phyloP scores from a whole-genome alignment of 2,888 invertebrate species.

The Petrophora chlorosata region DNA sequence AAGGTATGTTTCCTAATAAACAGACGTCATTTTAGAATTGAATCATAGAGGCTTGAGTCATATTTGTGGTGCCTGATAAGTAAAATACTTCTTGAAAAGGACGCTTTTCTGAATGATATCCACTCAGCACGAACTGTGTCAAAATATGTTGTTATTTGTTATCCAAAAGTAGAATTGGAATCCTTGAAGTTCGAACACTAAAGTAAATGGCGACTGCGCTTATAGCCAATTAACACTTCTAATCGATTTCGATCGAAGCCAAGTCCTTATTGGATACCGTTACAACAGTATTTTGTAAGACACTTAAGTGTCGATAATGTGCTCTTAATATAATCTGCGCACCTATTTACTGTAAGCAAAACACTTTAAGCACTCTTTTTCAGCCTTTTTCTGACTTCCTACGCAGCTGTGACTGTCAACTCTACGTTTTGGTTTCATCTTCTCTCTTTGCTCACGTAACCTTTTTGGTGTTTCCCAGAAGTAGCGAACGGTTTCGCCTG shows the following conservation, averaged over 20 bases:
- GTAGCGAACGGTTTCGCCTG: constrained; percentile 95
- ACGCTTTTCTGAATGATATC: too few relatives aligned
- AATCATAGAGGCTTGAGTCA: too few relatives aligned
- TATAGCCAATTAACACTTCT: constrained; percentile 23
- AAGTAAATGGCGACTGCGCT: constrained; percentile 20
- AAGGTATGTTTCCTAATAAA: constrained; percentile 85
- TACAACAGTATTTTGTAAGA: constrained; percentile 8
- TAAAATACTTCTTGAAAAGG: too few relatives aligned
- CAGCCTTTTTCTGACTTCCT: constrained; percentile 44
- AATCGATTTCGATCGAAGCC: constrained; percentile 22
- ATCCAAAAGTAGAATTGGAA: constrained; percentile 12
- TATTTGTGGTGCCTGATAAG: too few relatives aligned
- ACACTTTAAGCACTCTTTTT: constrained; percentile 31
- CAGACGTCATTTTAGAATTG: too few relatives aligned
- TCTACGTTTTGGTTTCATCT: constrained; percentile 56
- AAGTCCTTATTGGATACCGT: constrained; percentile 19
- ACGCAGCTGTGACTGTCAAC: constrained; percentile 43
- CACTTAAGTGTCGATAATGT: constrained; percentile 6
- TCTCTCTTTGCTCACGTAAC: constrained; percentile 61
- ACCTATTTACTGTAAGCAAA: constrained; percentile 20
- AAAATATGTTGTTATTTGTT: too few relatives aligned
- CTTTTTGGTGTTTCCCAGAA: constrained; percentile 85
- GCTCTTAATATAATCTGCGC: background rate
- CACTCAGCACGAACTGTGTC: too few relatives aligned
- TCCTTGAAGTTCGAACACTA: constrained; percentile 35